Evolutionary conservation across 2,888 invertebrate species (phyloP), one percentile per base, ranked within the genome.

Genomic region (Phengaris alcon): DNA sequence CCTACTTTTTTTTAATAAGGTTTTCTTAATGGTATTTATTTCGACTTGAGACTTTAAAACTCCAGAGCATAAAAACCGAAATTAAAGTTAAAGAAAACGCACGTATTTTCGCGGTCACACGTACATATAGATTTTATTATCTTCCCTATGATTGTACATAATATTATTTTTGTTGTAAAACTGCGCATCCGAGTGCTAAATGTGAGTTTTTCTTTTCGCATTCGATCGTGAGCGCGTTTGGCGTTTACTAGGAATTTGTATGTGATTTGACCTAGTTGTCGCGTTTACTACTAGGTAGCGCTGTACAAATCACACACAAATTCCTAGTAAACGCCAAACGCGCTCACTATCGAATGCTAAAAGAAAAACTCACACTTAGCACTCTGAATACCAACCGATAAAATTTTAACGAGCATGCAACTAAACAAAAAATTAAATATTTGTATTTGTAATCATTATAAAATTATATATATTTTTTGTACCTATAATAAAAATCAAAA

Each of bases 401-500:
- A 69, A 77, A 74, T 75, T 69, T 75, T 74, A 77, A 75, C 51
- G 52, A 77, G 68, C 22, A 54, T 76, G 68, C 76, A 64, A 69
- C 57, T 59, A 73, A 73, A 73, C 46, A 55, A 73, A 73, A 70
- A 35, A 46, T 59, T 46, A 73, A 59, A 48, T 59, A 55, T 64
- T 44, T 51, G 51, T 64, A 74, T 48, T 68, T 51, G 10, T 52
- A 74, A 74, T 68, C 48, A 74, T 64, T 68, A 13, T 44, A 51
- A 64, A 68, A 74, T 51, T 51, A 48, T 59, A n/a, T 52, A 68
- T 74, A n/a, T 22, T 64, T 55, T 64, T 13, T 35, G 35, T 35
- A 35, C 35, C 35, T 74, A 72, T 74, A 57, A 74, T 74, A 59
- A 74, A 72, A 73, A 73, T 74, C 83, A 88, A 86, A 86, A 85